Evolutionary conservation across 2,113 vertebrate genomes (phyloP), one percentile per base, ranked within the genome.

Genomic region (Gadus macrocephalus): DNA sequence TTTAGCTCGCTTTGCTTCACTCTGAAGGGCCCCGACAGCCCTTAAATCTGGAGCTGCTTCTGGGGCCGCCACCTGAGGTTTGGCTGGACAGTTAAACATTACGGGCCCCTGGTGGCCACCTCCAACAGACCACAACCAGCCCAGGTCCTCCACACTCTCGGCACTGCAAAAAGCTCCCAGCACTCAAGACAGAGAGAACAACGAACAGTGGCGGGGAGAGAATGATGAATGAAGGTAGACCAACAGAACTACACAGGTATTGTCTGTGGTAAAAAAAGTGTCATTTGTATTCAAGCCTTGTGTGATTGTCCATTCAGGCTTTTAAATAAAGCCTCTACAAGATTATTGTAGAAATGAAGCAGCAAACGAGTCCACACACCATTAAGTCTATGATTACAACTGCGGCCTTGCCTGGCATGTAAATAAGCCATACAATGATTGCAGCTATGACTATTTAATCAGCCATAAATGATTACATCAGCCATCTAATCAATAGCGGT

Each of bases 321-420:
- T 68, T 80, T 86, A 81, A 84, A 84, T 87, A 85, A 81, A 84
- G 66, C 77, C 31, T 63, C 25, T 78, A 65, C 70, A 59, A 59
- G 72, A 85, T 78, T 81, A 81, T 83, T 82, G 79, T 79, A 75
- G 82, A 83, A 87, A 83, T 67, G 77, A 81, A 77, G 12, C 74
- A 31, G 67, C 73, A 79, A 79, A 83, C 79, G 70, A 68, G 65
- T 74, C 75, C 74, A 73, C 82, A 73, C 78, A 79, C 77, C 76
- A 82, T 85, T 83, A 80, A 69, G 73, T 56, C 86, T 80, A 64
- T 84, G 82, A 87, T 83, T 87, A 81, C 65, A 83, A 83, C 82
- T 73, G 62, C 78, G 56, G 74, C 74, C 61, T 60, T 69, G 71
- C 65, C 74, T 70, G 31, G 66, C 1, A 31, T 68, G 15, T 58